phyloP scores from a whole-genome alignment of 1,140 invertebrate species.

The Matsumurasca onukii region DNA sequence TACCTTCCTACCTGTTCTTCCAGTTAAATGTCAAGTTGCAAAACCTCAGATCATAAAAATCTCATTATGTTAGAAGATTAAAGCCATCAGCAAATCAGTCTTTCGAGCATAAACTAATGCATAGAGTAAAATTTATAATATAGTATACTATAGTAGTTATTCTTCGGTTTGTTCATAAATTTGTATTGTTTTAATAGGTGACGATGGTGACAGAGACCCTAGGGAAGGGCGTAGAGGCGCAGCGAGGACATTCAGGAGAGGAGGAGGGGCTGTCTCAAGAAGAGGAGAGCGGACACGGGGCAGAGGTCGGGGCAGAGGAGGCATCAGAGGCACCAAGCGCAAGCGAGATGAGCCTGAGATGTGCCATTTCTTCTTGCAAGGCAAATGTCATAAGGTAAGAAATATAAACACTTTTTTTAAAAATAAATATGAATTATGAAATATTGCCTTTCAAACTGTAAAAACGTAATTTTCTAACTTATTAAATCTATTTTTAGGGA shows the following conservation, averaged over 20 bases:
- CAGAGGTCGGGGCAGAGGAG: slow-evolving; percentile 37
- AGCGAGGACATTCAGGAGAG: neutral
- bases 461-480: neutral
- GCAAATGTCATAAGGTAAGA: slow-evolving; percentile 76
- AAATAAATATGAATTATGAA: too few relatives aligned
- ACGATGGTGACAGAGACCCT: slow-evolving; percentile 42
- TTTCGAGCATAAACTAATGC: too few relatives aligned
- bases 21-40: too few relatives aligned
- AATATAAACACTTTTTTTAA: neutral
- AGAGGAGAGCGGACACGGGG: slow-evolving; percentile 32
- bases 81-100: too few relatives aligned
- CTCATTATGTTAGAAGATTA: too few relatives aligned
- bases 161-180: too few relatives aligned
- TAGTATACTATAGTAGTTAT: too few relatives aligned
- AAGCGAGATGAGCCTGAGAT: slow-evolving; percentile 49
- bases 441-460: neutral
- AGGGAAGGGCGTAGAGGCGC: slow-evolving; percentile 32
- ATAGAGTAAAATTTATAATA: too few relatives aligned
- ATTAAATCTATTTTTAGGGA: slow-evolving; percentile 53
- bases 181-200: too few relatives aligned
- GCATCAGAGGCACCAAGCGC: slow-evolving; percentile 45
- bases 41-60: too few relatives aligned
- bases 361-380: slow-evolving; percentile 84
- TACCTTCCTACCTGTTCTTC: too few relatives aligned
- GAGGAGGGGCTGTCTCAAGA: slow-evolving; percentile 2